Percentiles rank a stretch among this genome's conserved stretches.
Conservation (phyloP, 2,888 invertebrate genomes). For the Aleiodes alternator region DNA sequence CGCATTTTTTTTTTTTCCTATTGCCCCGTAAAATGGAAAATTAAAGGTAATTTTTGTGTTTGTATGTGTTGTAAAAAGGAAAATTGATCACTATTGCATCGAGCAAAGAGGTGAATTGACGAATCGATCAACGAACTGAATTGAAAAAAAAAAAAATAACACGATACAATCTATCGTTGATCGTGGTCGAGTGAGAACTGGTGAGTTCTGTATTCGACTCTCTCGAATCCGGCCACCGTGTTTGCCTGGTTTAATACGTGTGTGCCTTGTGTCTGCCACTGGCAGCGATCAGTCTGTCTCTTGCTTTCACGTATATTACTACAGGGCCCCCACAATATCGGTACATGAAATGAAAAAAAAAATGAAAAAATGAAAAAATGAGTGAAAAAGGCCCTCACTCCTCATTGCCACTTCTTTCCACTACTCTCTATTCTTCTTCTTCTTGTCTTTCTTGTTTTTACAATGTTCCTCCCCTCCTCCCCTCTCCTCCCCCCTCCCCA, state of each 20-base stretch:
- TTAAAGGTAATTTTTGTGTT: not conserved
- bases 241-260: conserved; percentile 32
- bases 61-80: too few species aligned
- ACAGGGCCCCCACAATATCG: conserved; percentile 30
- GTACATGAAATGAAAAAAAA: not conserved
- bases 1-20: too few species aligned
- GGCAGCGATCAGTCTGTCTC: conserved; percentile 37
- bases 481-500: too few species aligned
- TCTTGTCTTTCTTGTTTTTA: conserved; percentile 10
- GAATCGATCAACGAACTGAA: conserved; percentile 61
- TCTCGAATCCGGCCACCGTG: conserved; percentile 24
- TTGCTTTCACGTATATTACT: conserved; percentile 33
- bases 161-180: conserved; percentile 72
- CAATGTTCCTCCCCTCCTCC: not conserved
- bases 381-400: conserved; percentile 32
- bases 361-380: not conserved
- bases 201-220: conserved; percentile 57
- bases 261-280: conserved; percentile 43
- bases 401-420: conserved; percentile 30
- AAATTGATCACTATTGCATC: conserved; percentile 1
- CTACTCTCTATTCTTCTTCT: not conserved
- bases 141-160: conserved; percentile 45
- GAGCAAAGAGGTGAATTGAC: conserved; percentile 25
- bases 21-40: not conserved
- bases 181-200: conserved; percentile 74